Percentiles rank a stretch among this genome's conserved stretches.
These are phyloP conservation scores for Lycophotia porphyrea DNA, from an alignment of 2,888 invertebrate genomes.

Conservation along the genomic window DNA sequence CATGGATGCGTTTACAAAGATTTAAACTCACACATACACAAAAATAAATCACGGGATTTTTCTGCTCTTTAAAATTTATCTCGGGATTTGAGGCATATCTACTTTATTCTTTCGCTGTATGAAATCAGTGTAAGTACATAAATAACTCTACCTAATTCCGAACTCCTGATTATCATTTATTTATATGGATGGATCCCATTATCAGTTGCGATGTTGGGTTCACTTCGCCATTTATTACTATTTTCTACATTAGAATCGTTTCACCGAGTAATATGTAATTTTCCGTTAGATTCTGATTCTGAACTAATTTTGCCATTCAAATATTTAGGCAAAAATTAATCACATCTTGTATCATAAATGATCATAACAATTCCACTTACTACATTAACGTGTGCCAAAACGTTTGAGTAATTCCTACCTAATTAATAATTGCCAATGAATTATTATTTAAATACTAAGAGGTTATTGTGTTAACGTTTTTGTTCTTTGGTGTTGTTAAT, in stretches of 20 bases:
- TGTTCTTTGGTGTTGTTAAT: background rate
- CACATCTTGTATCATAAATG: slow-evolving; percentile 2
- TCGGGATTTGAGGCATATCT: too few species aligned
- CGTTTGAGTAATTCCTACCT: slow-evolving; percentile 21
- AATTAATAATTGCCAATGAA: slow-evolving; percentile 14
- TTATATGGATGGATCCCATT: background rate
- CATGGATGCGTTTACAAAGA: too few species aligned
- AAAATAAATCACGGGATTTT: too few species aligned
- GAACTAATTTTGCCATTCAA: slow-evolving; percentile 10
- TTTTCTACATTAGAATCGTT: background rate
- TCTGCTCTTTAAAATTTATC: too few species aligned
- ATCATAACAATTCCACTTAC: slow-evolving; percentile 5
- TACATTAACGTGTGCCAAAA: slow-evolving; percentile 37
- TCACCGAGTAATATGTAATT: background rate
- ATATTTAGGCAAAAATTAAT: slow-evolving; percentile 15
- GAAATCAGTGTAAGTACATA: too few species aligned
- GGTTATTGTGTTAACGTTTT: slow-evolving; percentile 14
- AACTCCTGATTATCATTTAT: slow-evolving; percentile 10
- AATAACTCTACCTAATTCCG: too few species aligned
- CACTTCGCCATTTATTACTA: slow-evolving; percentile 11
- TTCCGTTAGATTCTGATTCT: background rate
- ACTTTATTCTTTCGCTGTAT: too few species aligned
- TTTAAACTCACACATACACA: too few species aligned
- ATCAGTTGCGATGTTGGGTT: background rate
- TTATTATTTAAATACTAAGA: slow-evolving; percentile 24